Evolutionary conservation across 2,797 vertebrate species (phyloP), one percentile per base, ranked within the genome.

Genomic region (Nyctalus aviator): DNA sequence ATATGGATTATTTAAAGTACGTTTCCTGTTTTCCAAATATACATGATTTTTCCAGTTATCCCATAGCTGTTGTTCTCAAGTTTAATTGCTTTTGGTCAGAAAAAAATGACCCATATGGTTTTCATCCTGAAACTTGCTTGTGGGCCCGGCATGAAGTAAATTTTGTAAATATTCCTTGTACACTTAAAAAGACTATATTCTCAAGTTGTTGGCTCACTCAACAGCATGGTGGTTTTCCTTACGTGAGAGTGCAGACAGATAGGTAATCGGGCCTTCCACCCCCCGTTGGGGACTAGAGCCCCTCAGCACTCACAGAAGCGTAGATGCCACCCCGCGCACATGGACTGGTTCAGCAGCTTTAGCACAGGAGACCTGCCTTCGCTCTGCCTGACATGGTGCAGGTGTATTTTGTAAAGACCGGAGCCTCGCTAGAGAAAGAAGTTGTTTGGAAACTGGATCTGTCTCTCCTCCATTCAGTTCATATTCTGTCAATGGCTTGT

Each of bases 81-180:
- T 37, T 88, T 76, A 79, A 77, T 62, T 75, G 57, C 64, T 86
- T 88, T 90, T 82, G 53, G 11, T 48, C 27, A 59, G 69, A 86
- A n/a, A 77, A 77, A 90, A 92, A 92, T 83, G 53, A 82, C 48
- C 50, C 57, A 37, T 53, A 4, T 72, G 76, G 32, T 94, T 91
- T 90, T 64, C 3, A 55, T 75, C 30, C 85, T 48, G 83, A 64
- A 91, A 84, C 50, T 57, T 93, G 50, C 35, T 79, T 76, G 21
- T 69, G 86, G 86, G 37, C 72, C 84, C 59, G 57, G 23, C 25
- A 14, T 72, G 68, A 87, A 44, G 59, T 93, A 20, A 25, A 0
- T 81, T 86, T 94, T 94, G 17, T 75, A 78, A 86, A 83, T 87
- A 57, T 75, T 53, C 41, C 41, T 44, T 32, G 21, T 30, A 76